phyloP scores from a whole-genome alignment of 2,113 vertebrate species.

The Phalacrocorax aristotelis region DNA sequence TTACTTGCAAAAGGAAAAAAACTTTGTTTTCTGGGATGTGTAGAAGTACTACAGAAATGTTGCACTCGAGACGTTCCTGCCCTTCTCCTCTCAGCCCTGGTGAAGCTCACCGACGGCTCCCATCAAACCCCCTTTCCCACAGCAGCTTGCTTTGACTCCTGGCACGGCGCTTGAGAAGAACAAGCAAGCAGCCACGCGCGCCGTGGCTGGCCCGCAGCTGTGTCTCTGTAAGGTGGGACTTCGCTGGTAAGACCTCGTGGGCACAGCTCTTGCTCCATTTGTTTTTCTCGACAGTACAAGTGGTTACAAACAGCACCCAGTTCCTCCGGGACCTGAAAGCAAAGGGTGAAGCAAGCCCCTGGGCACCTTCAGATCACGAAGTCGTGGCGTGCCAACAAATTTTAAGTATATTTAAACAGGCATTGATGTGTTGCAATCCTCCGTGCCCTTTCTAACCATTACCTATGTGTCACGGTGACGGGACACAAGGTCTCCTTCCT shows the following conservation, averaged over 20 bases:
- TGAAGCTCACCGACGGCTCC: neutral
- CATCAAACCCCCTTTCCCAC: neutral
- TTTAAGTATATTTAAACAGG: neutral
- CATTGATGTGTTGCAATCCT: neutral
- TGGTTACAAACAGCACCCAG: neutral
- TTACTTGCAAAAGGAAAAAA: neutral
- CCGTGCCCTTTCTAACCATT: neutral
- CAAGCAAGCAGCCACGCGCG: fast-evolving
- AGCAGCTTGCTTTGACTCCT: neutral
- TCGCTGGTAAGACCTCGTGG: neutral
- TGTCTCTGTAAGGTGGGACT: neutral
- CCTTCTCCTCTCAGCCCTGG: neutral
- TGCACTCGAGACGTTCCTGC: neutral
- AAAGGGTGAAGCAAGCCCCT: neutral
- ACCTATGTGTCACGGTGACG: fast-evolving
- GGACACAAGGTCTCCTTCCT: neutral
- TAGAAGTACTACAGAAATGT: neutral
- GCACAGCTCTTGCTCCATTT: neutral
- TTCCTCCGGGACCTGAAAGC: neutral
- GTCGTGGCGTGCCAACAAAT: neutral
- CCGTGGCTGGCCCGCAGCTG: neutral
- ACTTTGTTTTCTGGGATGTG: neutral
- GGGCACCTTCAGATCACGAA: neutral
- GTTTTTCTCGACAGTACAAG: neutral
- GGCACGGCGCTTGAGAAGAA: neutral